Conservation (phyloP, 2,113 vertebrate genomes). For the Sinocyclocheilus grahami region DNA sequence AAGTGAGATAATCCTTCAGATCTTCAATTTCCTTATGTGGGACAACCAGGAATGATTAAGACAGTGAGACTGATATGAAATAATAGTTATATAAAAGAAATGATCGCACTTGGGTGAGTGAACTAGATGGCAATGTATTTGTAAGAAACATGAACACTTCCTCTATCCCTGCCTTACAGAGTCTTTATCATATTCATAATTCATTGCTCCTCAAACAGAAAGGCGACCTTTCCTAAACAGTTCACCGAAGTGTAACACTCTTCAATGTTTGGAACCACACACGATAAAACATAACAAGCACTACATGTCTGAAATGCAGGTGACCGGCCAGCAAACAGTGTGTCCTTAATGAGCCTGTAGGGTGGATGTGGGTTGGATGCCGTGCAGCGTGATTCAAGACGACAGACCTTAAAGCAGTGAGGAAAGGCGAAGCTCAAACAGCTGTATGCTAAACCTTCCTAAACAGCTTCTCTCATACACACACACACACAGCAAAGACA, state of each 20-base stretch:
- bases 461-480: conserved; percentile 24
- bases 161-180: conserved; percentile 23
- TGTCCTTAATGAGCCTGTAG: neutral
- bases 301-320: neutral
- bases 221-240: conserved; percentile 46
- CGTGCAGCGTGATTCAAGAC: conserved; percentile 3
- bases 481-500: conserved; percentile 33
- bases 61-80: neutral
- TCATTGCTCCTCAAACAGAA: conserved; percentile 48
- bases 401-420: conserved; percentile 6
- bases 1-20: neutral
- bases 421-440: conserved; percentile 36
- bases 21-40: neutral
- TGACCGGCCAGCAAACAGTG: neutral
- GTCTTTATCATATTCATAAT: conserved; percentile 19
- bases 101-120: neutral
- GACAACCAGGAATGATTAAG: neutral
- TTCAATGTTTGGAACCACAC: conserved; percentile 37
- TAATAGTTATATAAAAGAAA: neutral
- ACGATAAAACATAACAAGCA: neutral
- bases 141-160: conserved; percentile 18
- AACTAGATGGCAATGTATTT: neutral
- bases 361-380: conserved; percentile 6
- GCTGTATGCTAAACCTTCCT: conserved; percentile 55
- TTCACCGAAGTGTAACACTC: conserved; percentile 51